Conservation (phyloP, 1,140 invertebrate species). For the Drosophila miranda region DNA sequence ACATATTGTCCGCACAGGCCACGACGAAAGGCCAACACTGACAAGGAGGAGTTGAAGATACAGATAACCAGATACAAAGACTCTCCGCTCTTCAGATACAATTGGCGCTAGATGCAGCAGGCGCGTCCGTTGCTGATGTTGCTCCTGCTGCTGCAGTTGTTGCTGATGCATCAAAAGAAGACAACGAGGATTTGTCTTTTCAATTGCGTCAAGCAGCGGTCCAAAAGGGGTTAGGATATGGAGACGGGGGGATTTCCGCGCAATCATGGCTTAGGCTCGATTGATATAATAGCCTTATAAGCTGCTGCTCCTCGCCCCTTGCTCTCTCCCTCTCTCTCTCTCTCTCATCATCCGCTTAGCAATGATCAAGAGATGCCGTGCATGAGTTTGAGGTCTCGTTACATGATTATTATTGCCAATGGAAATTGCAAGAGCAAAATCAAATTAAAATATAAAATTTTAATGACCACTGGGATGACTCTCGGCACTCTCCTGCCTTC, state of each 20-base stretch:
- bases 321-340: not conserved
- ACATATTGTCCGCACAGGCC: slow-evolving; percentile 56
- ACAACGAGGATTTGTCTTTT: slow-evolving; percentile 49
- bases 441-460: slow-evolving; percentile 80
- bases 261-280: slow-evolving; percentile 63
- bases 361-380: not conserved
- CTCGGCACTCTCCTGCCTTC: not conserved
- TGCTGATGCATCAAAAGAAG: slow-evolving; percentile 52
- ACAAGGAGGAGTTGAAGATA: slow-evolving; percentile 41
- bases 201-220: slow-evolving; percentile 12
- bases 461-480: slow-evolving; percentile 61
- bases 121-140: slow-evolving; percentile 29
- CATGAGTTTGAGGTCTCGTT: slow-evolving; percentile 57
- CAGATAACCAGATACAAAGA: slow-evolving; percentile 49
- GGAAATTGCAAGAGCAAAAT: slow-evolving; percentile 60
- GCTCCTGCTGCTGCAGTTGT: slow-evolving; percentile 26
- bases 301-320: slow-evolving; percentile 23
- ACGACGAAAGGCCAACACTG: no score
- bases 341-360: slow-evolving; percentile 59
- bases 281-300: slow-evolving; percentile 67
- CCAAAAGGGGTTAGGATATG: slow-evolving; percentile 10
- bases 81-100: slow-evolving; percentile 30
- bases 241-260: slow-evolving; percentile 29
- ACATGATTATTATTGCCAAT: slow-evolving; percentile 64
- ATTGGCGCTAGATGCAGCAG: slow-evolving; percentile 48